Evolutionary conservation across 2,888 invertebrate species (phyloP), one percentile per base, ranked within the genome.

Genomic region (Morpho helenor): DNA sequence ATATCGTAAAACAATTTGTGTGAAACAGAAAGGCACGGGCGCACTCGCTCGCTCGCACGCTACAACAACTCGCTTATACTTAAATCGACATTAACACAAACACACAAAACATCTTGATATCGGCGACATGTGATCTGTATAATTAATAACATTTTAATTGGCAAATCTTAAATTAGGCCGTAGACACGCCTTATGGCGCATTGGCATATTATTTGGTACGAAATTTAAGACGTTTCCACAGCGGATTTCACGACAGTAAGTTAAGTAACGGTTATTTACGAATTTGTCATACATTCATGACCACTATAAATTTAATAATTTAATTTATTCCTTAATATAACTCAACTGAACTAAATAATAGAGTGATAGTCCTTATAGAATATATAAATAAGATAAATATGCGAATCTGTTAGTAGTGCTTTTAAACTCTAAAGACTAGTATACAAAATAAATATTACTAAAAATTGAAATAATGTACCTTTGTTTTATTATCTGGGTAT

Each of bases 101-200:
- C 60, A 60, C 62, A 57, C 62, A 56, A 57, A 52, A 58, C 55
- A 58, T 63, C 43, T 49, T 57, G 56, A 50, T 47, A 48, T 53
- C 56, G 59, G 44, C 41, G 41, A 60, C 39, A 52, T 49, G 31
- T 49, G 49, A 9, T 41, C 31, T 63, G 58, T 61, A 61, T 54
- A 58, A 62, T 59, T 42, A 44, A 59, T 56, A 54, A 61, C 48
- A 61, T 56, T 51, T 45, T 60, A 63, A 59, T 63, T 61, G 59
- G 61, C 63, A 59, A 56, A 48, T 58, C 56, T 56, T 63, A 58
- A 50, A 49, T 45, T 60, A 60, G 57, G 61, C 61, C 61, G 56
- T 56, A 44, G 60, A 49, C 42, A 23, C 8, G 39, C 43, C 44
- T 43, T 7, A 6, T 43, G 40, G 46, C n/a, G 42, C 7, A 8